A percentile compares a stretch with the other conserved stretches of the same genome.
Evolutionary conservation across 2,113 vertebrate genomes (phyloP).

Genomic region (rabbit (Oryctolagus cuniculus)): mOryCun1.1 NC_091436.1:82402501-82403000

Average conservation of each 20-base stretch:
- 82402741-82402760: background rate
- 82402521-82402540: conserved; percentile 21
- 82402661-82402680: conserved; percentile 36
- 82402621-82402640: background rate
- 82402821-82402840: background rate
- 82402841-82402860: background rate
- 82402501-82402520: conserved; percentile 27
- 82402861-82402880: background rate
- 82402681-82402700: background rate
- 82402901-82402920: background rate
- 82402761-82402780: background rate
- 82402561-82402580: conserved; percentile 10
- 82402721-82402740: background rate
- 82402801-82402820: background rate
- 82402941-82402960: background rate
- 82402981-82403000: background rate
- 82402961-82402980: background rate
- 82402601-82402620: background rate
- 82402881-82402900: background rate
- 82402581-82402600: background rate
- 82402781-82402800: background rate
- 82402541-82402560: conserved; percentile 18
- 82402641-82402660: background rate
- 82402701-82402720: background rate
- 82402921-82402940: background rate